Percentiles rank a stretch among this genome's conserved stretches.
Conservation (phyloP, 2,113 vertebrate genomes). For the Percopsis transmontana region DNA sequence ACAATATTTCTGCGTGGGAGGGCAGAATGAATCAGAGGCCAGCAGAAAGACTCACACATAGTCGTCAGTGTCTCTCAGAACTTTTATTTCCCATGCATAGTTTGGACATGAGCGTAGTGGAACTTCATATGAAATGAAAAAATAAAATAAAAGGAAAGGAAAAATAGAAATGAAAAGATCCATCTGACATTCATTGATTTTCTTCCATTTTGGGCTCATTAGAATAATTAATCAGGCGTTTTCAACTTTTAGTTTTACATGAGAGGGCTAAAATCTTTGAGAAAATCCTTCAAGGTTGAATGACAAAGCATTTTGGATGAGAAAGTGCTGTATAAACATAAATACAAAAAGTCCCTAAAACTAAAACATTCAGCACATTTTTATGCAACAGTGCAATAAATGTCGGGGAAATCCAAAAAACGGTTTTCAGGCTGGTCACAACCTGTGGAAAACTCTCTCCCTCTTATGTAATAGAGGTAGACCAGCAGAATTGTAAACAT, state of each 20-base stretch:
- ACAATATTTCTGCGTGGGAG: not conserved
- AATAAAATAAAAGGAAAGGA: slow-evolving; percentile 50
- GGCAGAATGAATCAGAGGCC: not conserved
- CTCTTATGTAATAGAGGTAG: slow-evolving; percentile 21
- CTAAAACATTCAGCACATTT: slow-evolving; percentile 78
- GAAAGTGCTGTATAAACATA: slow-evolving; percentile 81
- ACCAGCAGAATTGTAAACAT: slow-evolving; percentile 59
- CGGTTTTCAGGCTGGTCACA: slow-evolving; percentile 39
- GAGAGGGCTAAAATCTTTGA: slow-evolving; percentile 51
- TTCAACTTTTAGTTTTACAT: slow-evolving; percentile 48
- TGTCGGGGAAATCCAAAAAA: slow-evolving; percentile 43
- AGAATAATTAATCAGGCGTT: slow-evolving; percentile 67
- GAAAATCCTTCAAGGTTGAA: slow-evolving; percentile 70
- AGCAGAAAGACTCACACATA: slow-evolving; percentile 36
- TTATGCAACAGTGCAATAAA: slow-evolving; percentile 78
- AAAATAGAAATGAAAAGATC: slow-evolving; percentile 37
- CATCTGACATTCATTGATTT: slow-evolving; percentile 74
- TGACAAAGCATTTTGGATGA: slow-evolving; percentile 50
- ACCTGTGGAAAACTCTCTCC: slow-evolving; percentile 19
- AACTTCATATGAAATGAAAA: slow-evolving; percentile 56
- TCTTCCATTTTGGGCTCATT: slow-evolving; percentile 64
- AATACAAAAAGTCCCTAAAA: slow-evolving; percentile 75
- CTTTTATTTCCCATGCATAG: slow-evolving; percentile 83
- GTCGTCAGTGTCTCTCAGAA: slow-evolving; percentile 75
- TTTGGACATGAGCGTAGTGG: slow-evolving; percentile 84